Percentiles rank a stretch among this genome's conserved stretches.
Conservation (phyloP, 2,888 invertebrate genomes). For the Drosophila kanekoi region DNA sequence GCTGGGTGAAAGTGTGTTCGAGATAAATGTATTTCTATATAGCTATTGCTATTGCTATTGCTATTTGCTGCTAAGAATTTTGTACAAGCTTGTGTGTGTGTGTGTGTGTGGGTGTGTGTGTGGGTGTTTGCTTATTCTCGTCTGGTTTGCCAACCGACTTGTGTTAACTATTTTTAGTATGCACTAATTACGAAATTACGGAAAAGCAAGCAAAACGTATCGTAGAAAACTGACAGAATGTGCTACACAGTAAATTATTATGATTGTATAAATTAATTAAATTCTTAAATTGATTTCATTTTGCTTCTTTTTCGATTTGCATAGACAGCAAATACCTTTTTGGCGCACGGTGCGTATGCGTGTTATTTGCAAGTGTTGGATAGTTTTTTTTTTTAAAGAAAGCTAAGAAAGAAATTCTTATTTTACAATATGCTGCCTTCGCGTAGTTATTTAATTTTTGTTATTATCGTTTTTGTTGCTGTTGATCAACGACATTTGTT, state of each 20-base stretch:
- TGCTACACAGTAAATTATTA: constrained; percentile 48
- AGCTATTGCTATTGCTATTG: constrained; percentile 36
- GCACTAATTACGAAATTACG: constrained; percentile 50
- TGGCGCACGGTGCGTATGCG: constrained; percentile 76
- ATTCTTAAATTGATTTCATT: constrained; percentile 1
- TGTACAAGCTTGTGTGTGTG: constrained; percentile 51
- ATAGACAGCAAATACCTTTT: constrained; percentile 31
- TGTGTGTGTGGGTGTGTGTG: constrained; percentile 18
- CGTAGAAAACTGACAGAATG: constrained; percentile 64
- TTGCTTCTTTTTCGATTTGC: constrained; percentile 10
- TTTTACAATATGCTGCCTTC: constrained; percentile 56
- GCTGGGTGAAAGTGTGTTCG: constrained; percentile 31
- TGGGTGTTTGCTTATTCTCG: constrained; percentile 10
- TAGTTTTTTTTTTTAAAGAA: constrained; percentile 29
- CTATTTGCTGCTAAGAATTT: constrained; percentile 46
- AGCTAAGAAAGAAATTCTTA: constrained; percentile 27
- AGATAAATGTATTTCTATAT: constrained; percentile 34
- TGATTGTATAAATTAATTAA: constrained; percentile 11
- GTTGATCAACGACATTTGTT: constrained; percentile 47
- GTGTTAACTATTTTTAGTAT: constrained; percentile 35
- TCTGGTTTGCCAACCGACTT: constrained; percentile 25
- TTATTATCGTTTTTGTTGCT: constrained; percentile 25
- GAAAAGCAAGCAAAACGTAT: constrained; percentile 63
- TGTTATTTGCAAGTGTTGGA: constrained; percentile 42
- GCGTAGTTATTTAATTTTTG: constrained; percentile 11